Conservation (phyloP, 2,113 vertebrate species). For the Antennarius striatus region DNA sequence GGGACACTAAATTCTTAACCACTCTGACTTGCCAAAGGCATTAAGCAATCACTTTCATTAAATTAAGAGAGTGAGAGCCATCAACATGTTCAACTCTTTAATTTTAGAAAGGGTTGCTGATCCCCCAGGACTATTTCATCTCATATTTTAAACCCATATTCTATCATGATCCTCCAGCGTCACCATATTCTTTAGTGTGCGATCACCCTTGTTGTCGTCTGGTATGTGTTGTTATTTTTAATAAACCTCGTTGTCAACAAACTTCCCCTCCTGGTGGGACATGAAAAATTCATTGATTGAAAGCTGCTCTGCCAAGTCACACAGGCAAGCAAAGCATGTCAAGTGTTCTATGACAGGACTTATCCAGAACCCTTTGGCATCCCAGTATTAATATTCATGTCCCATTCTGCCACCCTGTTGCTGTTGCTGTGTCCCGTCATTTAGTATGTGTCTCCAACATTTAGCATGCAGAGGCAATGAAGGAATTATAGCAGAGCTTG, state of each 20-base stretch:
- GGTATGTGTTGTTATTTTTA: constrained; percentile 27
- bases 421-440: constrained; percentile 48
- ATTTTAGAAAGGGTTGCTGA: no score
- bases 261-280: constrained; percentile 23
- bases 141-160: background rate
- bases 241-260: constrained; percentile 33
- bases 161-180: background rate
- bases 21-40: constrained; percentile 2
- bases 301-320: constrained; percentile 43
- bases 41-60: no score
- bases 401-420: constrained; percentile 51
- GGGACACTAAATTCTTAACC: constrained; percentile 7
- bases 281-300: constrained; percentile 58
- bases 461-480: constrained; percentile 42
- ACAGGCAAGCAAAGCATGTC: constrained; percentile 36
- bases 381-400: constrained; percentile 61
- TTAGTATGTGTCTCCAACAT: constrained; percentile 51
- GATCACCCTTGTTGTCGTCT: constrained; percentile 33
- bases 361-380: constrained; percentile 49
- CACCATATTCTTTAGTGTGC: background rate
- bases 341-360: constrained; percentile 30
- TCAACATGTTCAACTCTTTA: no score
- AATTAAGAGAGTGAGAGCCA: no score
- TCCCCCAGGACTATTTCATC: no score
- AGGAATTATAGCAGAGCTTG: constrained; percentile 26